Evolutionary conservation across 2,888 invertebrate genomes (phyloP).

Genomic region (Drosophila conformis): DNA sequence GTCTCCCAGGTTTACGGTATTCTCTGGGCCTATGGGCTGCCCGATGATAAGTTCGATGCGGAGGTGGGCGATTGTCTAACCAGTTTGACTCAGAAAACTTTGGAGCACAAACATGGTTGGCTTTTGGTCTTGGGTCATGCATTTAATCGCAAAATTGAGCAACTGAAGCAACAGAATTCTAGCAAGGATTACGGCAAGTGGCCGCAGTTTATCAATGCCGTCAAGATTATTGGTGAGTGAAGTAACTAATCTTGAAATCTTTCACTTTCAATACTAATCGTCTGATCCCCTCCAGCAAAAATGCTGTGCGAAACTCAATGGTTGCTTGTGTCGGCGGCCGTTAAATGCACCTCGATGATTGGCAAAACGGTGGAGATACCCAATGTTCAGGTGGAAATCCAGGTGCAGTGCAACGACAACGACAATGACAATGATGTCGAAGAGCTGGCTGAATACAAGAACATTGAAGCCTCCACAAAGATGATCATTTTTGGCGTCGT

Average conservation of each 20-base stretch:
- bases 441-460: conserved; percentile 74
- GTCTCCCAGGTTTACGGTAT: conserved; percentile 92
- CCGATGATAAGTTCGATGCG: conserved; percentile 86
- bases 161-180: conserved; percentile 83
- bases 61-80: conserved; percentile 85
- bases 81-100: conserved; percentile 83
- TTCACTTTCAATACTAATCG: not conserved
- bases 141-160: conserved; percentile 88
- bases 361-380: conserved; percentile 90
- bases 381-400: conserved; percentile 85
- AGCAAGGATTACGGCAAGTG: conserved; percentile 85
- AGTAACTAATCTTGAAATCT: not conserved
- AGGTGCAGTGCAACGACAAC: conserved; percentile 62
- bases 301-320: conserved; percentile 88
- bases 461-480: conserved; percentile 87
- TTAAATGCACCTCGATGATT: conserved; percentile 90
- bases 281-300: conserved; percentile 85
- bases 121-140: conserved; percentile 90
- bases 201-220: conserved; percentile 87
- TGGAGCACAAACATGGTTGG: conserved; percentile 91
- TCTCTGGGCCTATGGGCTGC: conserved; percentile 87
- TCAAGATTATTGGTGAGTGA: conserved; percentile 86
- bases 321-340: conserved; percentile 89
- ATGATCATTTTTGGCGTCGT: conserved; percentile 89
- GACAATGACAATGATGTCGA: conserved; percentile 68